Percentiles rank a stretch among this genome's conserved stretches.
Evolutionary conservation across 2,888 invertebrate genomes (phyloP).

Genomic region (Gordius sp.): DNA sequence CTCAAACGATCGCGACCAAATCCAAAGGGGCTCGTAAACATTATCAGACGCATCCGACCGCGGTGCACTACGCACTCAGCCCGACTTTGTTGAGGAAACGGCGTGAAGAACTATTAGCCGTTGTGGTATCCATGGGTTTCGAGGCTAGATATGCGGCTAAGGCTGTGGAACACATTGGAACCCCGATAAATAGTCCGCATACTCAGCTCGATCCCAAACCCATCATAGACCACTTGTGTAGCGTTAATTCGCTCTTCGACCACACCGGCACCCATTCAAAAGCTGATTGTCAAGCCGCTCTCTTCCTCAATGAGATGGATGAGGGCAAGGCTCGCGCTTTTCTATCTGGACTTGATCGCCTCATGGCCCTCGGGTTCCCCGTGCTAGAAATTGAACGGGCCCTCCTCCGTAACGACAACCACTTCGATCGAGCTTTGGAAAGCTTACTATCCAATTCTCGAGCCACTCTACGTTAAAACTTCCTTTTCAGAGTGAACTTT

Average conservation of each 20-base stretch:
- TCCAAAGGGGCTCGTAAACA: too few relatives aligned
- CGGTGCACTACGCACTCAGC: too few relatives aligned
- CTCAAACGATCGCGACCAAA: too few relatives aligned
- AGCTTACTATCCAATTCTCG: too few relatives aligned
- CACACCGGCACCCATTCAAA: not conserved
- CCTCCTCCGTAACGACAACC: not conserved
- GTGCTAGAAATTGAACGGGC: not conserved
- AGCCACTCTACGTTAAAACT: too few relatives aligned
- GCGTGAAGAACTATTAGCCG: too few relatives aligned
- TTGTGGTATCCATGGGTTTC: not conserved
- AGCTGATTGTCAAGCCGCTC: not conserved
- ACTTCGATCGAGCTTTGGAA: not conserved
- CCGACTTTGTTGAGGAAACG: too few relatives aligned
- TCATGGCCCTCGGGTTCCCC: not conserved
- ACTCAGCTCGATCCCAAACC: too few relatives aligned
- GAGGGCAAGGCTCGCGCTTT: not conserved
- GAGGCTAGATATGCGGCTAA: not conserved
- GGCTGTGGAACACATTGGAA: not conserved
- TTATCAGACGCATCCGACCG: too few relatives aligned
- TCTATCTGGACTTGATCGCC: not conserved
- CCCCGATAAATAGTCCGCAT: too few relatives aligned
- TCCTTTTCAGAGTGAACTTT: too few relatives aligned
- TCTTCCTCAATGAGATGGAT: conserved; percentile 2
- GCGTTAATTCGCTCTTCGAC: not conserved
- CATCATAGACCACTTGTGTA: not conserved